Conservation (phyloP, 1,140 invertebrate genomes). For the Oedothorax gibbosus region DNA sequence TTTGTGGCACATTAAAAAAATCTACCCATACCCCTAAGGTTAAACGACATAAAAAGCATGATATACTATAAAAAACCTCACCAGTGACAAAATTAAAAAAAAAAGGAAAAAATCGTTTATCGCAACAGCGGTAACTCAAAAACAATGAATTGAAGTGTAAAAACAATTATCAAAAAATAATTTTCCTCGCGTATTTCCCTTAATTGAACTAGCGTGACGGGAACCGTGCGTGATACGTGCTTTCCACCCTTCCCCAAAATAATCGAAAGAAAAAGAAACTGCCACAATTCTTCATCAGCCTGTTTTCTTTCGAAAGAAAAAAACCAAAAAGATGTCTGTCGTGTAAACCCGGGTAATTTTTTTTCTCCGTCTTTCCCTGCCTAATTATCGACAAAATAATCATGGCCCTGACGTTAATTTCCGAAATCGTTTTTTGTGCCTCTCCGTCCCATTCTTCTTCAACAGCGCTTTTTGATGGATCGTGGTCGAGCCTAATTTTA, state of each 20-base stretch:
- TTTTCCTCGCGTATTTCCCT: background rate
- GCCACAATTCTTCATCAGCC: conserved; percentile 46
- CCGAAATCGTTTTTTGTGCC: conserved; percentile 24
- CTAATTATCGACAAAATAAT: conserved; percentile 59
- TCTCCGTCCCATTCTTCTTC: background rate
- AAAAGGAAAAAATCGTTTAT: background rate
- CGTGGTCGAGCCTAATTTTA: conserved; percentile 7
- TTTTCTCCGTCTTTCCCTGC: background rate
- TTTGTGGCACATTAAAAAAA: background rate
- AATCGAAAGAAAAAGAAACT: conserved; percentile 24
- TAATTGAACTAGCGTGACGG: conserved; percentile 39
- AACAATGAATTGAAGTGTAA: conserved; percentile 57
- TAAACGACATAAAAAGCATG: conserved; percentile 9
- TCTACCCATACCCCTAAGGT: conserved; percentile 1
- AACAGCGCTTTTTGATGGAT: conserved; percentile 11
- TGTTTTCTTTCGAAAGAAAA: background rate
- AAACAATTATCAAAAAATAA: conserved; percentile 59
- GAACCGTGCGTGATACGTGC: background rate
- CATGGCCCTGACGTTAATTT: conserved; percentile 45
- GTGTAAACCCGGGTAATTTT: conserved; percentile 32
- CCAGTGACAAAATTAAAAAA: background rate
- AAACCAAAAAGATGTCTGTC: background rate
- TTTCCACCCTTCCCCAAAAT: background rate
- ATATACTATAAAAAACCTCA: background rate
- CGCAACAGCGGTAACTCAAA: conserved; percentile 29